Conservation (phyloP, 2,888 invertebrate genomes). For the Hesperia comma region DNA sequence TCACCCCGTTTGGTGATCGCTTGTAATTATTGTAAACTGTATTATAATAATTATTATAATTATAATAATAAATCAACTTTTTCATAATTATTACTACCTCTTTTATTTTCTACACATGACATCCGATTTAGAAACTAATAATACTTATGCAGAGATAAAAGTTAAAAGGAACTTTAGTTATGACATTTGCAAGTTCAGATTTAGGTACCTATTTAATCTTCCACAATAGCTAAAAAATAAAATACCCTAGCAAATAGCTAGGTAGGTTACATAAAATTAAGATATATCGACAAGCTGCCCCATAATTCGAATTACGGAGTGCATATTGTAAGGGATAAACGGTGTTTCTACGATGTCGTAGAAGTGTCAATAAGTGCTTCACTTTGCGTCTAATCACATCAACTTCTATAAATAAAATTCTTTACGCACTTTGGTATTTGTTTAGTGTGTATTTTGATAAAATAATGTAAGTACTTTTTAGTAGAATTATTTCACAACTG, state of each 20-base stretch:
- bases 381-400: conserved; percentile 7
- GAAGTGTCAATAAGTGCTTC: conserved; percentile 12
- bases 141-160: neutral
- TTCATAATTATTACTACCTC: conserved; percentile 81
- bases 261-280: no score
- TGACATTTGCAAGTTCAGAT: no score
- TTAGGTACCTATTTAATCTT: no score
- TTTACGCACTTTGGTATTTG: neutral
- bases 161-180: no score
- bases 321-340: neutral
- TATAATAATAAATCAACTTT: conserved; percentile 84
- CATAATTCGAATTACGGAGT: neutral
- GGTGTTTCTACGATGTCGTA: conserved; percentile 5
- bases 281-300: no score
- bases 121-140: neutral
- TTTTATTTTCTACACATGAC: conserved; percentile 58
- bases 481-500: no score
- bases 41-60: conserved; percentile 84
- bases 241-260: no score
- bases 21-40: conserved; percentile 85
- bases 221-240: no score
- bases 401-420: neutral
- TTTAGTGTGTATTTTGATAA: neutral
- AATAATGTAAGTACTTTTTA: no score
- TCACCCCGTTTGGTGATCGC: conserved; percentile 84